Evolutionary conservation across 2,797 vertebrate species (phyloP).

Genomic region (Thaleichthys pacificus): DNA sequence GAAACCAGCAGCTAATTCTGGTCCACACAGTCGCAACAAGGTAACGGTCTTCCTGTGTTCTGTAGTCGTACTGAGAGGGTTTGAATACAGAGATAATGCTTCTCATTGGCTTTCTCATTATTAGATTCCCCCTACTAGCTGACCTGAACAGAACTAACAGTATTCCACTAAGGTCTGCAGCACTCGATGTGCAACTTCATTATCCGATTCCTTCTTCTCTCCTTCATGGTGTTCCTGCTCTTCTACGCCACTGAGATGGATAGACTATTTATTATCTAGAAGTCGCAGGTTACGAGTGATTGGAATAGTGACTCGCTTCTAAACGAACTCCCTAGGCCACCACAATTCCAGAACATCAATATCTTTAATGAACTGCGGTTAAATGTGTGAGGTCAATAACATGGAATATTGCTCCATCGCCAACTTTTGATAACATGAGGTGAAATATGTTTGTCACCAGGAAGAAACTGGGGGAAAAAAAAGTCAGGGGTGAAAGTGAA

Average conservation of each 20-base stretch:
- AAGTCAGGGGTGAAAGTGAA: too few species aligned
- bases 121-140: too few species aligned
- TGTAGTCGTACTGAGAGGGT: too few species aligned
- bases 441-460: neutral
- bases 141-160: too few species aligned
- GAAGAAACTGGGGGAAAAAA: neutral
- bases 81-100: too few species aligned
- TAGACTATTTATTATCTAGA: too few species aligned
- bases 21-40: too few species aligned
- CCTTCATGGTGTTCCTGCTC: neutral
- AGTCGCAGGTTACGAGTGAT: neutral
- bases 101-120: too few species aligned
- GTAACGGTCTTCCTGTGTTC: too few species aligned
- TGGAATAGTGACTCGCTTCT: neutral
- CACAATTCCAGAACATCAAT: neutral
- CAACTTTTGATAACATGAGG: neutral
- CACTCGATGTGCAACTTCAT: neutral
- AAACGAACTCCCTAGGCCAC: neutral
- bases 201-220: neutral
- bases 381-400: neutral
- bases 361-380: conserved; percentile 1
- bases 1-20: too few species aligned
- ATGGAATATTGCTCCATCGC: neutral
- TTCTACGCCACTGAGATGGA: neutral
- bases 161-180: neutral